A percentile compares a stretch with the other conserved stretches of the same genome.
Conservation (phyloP, 2,113 vertebrate genomes). For the Centropus unirufus region DNA sequence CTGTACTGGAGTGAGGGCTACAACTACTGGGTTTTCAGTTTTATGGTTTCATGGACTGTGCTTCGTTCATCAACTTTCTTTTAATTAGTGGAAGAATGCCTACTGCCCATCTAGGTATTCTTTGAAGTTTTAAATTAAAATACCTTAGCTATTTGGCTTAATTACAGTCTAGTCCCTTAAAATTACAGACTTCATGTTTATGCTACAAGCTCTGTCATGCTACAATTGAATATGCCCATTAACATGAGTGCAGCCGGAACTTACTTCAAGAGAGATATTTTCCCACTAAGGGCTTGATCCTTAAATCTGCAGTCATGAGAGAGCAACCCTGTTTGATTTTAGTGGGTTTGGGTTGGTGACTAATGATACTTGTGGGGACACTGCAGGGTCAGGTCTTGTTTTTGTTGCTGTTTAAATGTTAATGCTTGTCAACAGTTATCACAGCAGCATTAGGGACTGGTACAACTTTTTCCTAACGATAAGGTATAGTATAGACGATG, state of each 20-base stretch:
- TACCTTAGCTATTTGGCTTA: slow-evolving; percentile 34
- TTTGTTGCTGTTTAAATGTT: slow-evolving; percentile 11
- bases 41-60: neutral
- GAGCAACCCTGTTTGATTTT: neutral
- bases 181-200: slow-evolving; percentile 50
- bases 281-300: neutral
- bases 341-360: neutral
- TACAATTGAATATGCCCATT: neutral
- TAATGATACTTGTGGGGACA: neutral
- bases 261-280: slow-evolving; percentile 1
- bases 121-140: slow-evolving; percentile 70
- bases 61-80: neutral
- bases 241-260: neutral
- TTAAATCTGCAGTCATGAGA: neutral
- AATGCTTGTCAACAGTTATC: neutral
- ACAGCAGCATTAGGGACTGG: neutral
- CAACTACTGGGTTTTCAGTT: neutral
- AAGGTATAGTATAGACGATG: neutral
- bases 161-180: slow-evolving; percentile 36
- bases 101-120: neutral
- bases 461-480: neutral
- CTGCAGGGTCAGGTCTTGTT: slow-evolving; percentile 4
- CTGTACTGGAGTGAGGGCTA: neutral
- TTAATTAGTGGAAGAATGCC: slow-evolving; percentile 45
- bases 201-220: slow-evolving; percentile 40